Conservation (phyloP, 2,113 vertebrate species). For the Paradoxurus hermaphroditus region DNA sequence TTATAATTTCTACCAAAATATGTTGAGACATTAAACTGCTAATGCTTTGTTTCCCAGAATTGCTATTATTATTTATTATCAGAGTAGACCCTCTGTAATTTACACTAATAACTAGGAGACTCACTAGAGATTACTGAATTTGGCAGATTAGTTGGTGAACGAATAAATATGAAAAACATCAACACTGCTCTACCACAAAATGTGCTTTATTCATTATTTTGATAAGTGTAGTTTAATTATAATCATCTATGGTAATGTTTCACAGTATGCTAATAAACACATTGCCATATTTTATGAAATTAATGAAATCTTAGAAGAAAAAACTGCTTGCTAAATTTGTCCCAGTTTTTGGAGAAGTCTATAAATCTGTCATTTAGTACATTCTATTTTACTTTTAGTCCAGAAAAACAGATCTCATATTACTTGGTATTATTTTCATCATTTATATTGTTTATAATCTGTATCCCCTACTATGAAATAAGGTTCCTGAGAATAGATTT, state of each 20-base stretch:
- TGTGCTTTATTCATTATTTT: slow-evolving; percentile 69
- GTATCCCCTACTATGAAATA: background rate
- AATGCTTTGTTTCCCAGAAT: slow-evolving; percentile 39
- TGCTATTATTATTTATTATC: slow-evolving; percentile 68
- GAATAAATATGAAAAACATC: slow-evolving; percentile 62
- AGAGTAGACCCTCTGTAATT: slow-evolving; percentile 49
- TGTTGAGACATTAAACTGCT: slow-evolving; percentile 40
- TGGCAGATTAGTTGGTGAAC: slow-evolving; percentile 56
- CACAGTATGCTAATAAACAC: slow-evolving; percentile 57
- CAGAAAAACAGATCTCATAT: background rate
- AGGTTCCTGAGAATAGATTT: background rate
- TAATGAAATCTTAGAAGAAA: slow-evolving; percentile 55
- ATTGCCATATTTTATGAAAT: slow-evolving; percentile 46
- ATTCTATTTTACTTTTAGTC: background rate
- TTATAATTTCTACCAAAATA: slow-evolving; percentile 19
- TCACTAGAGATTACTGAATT: slow-evolving; percentile 61
- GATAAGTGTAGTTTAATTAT: slow-evolving; percentile 70
- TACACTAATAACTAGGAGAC: slow-evolving; percentile 60
- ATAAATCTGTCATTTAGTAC: background rate
- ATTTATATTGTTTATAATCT: background rate
- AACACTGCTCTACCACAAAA: slow-evolving; percentile 33
- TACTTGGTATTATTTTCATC: background rate
- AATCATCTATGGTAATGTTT: slow-evolving; percentile 64
- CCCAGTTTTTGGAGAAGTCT: background rate
- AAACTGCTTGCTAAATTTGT: slow-evolving; percentile 23